Evolutionary conservation across 2,888 invertebrate genomes (phyloP), one percentile per base, ranked within the genome.

Genomic region (Endotricha flammealis): DNA sequence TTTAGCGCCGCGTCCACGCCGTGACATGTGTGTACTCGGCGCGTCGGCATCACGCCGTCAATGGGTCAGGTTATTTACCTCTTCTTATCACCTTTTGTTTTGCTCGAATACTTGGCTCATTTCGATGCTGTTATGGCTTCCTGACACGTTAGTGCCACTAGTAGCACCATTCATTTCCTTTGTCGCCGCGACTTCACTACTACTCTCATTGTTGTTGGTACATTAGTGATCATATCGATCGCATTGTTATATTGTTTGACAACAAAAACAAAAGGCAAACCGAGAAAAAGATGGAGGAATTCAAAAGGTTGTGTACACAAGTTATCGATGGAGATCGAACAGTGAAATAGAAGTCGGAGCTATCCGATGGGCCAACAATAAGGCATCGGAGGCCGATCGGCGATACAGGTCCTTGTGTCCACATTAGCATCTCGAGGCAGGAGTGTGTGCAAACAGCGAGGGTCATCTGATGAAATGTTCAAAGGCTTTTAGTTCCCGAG

Each of bases 401-500:
- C 80, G 83, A 85, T 85, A 78, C 85, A 76, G 80, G 82, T 77
- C 83, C 81, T 78, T 86, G 83, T 86, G 85, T 86, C 85, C 78
- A 86, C 85, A 86, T 83, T 83, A 85, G 85, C 85, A 83, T 83
- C 81, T 83, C 82, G 73, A 71, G 66, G 64, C 74, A 80, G 79
- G 78, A 82, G 85, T 83, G 74, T 80, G 78, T 81, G 85, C 85
- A 86, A 85, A 86, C 86, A 86, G 54, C 67, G 73, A 80, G 85
- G 85, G 85, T 85, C 86, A 86, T 82, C 85, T 82, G 83, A 86
- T 86, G 85, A 85, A 83, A 86, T 86, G 85, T 86, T 85, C 85
- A 83, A 86, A 86, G 85, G 81, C 86, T 86, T 86, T 86, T 86
- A 86, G 85, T 85, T 86, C 86, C 86, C 83, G 85, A 85, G 85